Evolutionary conservation across 2,113 vertebrate species (phyloP).

Genomic region (Dicentrarchus labrax): DNA sequence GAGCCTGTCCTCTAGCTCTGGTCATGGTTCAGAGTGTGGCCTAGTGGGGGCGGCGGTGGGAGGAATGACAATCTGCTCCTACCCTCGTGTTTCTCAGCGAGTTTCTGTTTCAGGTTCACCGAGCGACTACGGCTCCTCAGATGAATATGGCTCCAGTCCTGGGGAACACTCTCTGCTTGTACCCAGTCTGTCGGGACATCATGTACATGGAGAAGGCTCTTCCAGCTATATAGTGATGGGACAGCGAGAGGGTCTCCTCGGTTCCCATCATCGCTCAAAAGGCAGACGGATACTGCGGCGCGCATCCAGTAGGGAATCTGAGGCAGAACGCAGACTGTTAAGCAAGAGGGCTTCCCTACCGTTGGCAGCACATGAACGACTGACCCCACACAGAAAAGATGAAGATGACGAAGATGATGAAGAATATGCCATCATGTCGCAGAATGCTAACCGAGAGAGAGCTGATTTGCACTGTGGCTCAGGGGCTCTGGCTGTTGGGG

Average conservation of each 20-base stretch:
- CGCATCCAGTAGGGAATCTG: conserved; percentile 81
- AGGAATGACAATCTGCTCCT: conserved; percentile 83
- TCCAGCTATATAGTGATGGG: conserved; percentile 87
- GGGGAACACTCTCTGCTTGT: conserved; percentile 82
- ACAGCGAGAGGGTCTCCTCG: conserved; percentile 75
- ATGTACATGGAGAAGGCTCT: conserved; percentile 72
- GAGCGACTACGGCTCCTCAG: conserved; percentile 88
- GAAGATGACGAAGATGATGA: conserved; percentile 84
- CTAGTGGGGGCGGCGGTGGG: conserved; percentile 82
- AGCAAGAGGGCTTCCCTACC: conserved; percentile 85
- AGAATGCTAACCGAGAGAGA: conserved; percentile 71
- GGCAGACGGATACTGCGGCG: conserved; percentile 80
- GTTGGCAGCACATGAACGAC: conserved; percentile 77
- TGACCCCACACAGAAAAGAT: conserved; percentile 72
- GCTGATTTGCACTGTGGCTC: conserved; percentile 71
- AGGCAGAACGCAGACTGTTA: conserved; percentile 81
- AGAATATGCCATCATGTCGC: conserved; percentile 81
- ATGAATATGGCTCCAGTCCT: conserved; percentile 88
- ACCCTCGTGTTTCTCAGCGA: conserved; percentile 83
- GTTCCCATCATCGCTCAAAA: conserved; percentile 80
- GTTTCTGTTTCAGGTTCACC: conserved; percentile 86
- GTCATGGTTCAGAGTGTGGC: conserved; percentile 86
- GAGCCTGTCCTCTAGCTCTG: conserved; percentile 86
- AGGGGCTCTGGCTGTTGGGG: conserved; percentile 47
- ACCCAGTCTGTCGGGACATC: conserved; percentile 78